These are phyloP conservation scores for Brachyalestes nurse DNA, from an alignment of 2,797 vertebrate genomes.

Conservation along the genomic window DNA sequence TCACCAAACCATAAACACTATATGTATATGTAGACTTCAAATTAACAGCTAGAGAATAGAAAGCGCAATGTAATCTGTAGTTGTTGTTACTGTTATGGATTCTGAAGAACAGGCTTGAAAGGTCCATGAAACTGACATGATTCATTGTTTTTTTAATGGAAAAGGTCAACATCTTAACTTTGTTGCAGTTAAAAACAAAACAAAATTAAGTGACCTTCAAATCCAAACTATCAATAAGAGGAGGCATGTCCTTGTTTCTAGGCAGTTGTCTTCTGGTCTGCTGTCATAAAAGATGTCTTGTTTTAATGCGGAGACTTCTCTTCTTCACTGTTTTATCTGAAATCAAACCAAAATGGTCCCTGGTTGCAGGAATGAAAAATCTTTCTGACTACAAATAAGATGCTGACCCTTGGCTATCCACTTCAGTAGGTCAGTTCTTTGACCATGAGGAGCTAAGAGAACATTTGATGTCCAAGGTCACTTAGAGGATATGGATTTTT, in stretches of 20 bases:
- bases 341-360: neutral
- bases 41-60: no score
- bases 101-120: no score
- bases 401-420: neutral
- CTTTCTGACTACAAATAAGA: neutral
- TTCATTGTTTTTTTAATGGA: no score
- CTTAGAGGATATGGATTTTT: conserved; percentile 9
- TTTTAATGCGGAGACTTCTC: neutral
- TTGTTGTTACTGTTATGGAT: no score
- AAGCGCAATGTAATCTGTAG: no score
- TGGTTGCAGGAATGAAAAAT: neutral
- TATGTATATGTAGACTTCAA: no score
- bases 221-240: neutral
- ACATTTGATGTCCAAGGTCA: conserved; percentile 17
- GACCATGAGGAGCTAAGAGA: neutral
- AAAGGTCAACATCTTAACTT: no score
- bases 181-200: neutral
- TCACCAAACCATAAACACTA: no score
- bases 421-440: conserved; percentile 3
- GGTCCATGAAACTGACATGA: no score
- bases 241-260: neutral
- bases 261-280: neutral
- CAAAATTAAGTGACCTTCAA: neutral
- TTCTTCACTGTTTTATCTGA: neutral
- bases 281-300: neutral